Conservation (phyloP, 2,113 vertebrate species). For the Ptychochromis oligacanthus region DNA sequence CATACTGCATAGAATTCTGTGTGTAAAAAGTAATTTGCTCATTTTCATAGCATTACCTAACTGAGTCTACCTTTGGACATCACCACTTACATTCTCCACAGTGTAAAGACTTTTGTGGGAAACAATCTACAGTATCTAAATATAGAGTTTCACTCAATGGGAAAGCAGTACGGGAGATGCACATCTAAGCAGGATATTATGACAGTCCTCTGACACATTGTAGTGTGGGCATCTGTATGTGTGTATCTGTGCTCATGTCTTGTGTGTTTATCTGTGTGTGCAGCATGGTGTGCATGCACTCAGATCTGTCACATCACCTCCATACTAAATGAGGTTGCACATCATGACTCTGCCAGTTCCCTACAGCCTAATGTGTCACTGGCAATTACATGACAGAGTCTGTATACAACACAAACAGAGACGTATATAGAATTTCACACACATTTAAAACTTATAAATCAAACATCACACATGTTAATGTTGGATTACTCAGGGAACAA, state of each 20-base stretch:
- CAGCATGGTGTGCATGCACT: slow-evolving; percentile 21
- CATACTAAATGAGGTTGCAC: slow-evolving; percentile 61
- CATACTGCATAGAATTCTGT: background rate
- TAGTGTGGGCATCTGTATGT: slow-evolving; percentile 15
- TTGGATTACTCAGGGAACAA: slow-evolving; percentile 1
- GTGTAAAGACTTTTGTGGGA: slow-evolving; percentile 7
- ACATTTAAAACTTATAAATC: background rate
- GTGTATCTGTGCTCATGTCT: background rate
- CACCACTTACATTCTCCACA: background rate
- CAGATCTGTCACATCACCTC: slow-evolving; percentile 67
- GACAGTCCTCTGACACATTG: slow-evolving; percentile 60
- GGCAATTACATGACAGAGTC: slow-evolving; percentile 46
- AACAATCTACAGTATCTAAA: slow-evolving; percentile 56
- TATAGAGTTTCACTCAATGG: slow-evolving; percentile 47
- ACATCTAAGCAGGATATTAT: slow-evolving; percentile 65
- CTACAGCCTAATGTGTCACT: slow-evolving; percentile 60
- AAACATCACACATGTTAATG: background rate
- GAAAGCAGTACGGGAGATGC: slow-evolving; percentile 49
- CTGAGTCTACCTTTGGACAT: background rate
- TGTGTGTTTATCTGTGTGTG: background rate
- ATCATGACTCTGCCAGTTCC: slow-evolving; percentile 69
- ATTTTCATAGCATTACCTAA: background rate
- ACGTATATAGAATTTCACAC: background rate
- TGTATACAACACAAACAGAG: background rate
- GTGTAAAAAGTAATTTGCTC: background rate